Percentiles rank a stretch among this genome's conserved stretches.
These are phyloP conservation scores for Muscidifurax raptorellus DNA, from an alignment of 1,140 invertebrate genomes.

Conservation along the genomic window DNA sequence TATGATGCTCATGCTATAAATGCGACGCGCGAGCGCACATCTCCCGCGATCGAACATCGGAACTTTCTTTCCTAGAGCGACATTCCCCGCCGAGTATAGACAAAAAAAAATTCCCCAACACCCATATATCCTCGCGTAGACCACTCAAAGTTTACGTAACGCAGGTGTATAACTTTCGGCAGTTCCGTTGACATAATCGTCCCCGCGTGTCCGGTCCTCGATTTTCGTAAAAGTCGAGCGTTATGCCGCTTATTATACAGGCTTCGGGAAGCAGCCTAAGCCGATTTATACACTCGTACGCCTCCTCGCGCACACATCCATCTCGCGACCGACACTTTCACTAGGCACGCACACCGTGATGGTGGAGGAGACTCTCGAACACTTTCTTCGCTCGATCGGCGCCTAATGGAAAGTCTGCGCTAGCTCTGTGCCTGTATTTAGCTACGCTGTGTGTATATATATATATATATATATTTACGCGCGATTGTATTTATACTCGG, in stretches of 20 bases:
- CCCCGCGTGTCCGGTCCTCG: neutral
- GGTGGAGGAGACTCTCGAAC: slow-evolving; percentile 60
- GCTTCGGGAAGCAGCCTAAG: neutral
- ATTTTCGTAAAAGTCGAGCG: neutral
- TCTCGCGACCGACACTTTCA: slow-evolving; percentile 7
- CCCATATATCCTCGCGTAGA: neutral
- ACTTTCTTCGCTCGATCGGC: slow-evolving; percentile 74
- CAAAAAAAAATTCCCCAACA: neutral
- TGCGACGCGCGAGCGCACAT: too few species aligned
- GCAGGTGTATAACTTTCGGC: neutral
- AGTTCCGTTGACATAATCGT: neutral
- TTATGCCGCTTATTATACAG: neutral
- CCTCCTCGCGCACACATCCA: neutral
- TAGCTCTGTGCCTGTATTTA: neutral
- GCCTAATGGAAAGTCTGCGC: slow-evolving; percentile 69
- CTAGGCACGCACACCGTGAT: slow-evolving; percentile 9
- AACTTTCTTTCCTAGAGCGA: slow-evolving; percentile 31
- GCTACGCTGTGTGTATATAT: slow-evolving; percentile 33
- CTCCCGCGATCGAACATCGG: neutral
- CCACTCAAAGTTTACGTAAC: neutral
- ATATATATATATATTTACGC: too few species aligned
- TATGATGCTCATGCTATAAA: too few species aligned
- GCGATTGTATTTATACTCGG: neutral
- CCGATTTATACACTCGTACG: neutral
- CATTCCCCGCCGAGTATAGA: neutral